These are phyloP conservation scores for Gephyroberyx darwinii DNA, from an alignment of 2,797 vertebrate genomes.

Conservation along the genomic window DNA sequence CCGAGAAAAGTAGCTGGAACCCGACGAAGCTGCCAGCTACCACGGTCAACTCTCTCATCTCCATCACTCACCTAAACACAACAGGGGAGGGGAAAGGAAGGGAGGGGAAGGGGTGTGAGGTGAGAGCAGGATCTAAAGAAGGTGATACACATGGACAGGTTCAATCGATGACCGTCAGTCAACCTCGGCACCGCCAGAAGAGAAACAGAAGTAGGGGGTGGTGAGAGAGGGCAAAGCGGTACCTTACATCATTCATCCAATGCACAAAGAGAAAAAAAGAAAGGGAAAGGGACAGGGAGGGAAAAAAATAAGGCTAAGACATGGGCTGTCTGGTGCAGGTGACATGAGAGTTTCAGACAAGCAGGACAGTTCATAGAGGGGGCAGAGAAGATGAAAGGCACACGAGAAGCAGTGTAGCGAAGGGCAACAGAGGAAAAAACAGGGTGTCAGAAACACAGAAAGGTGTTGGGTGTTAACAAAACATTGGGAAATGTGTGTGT, in stretches of 20 bases:
- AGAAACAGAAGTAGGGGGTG: constrained; percentile 14
- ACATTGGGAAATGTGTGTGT: background rate
- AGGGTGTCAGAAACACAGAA: constrained; percentile 23
- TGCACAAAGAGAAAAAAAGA: constrained; percentile 29
- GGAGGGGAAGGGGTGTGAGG: background rate
- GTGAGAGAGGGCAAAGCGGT: constrained; percentile 26
- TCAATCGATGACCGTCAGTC: constrained; percentile 58
- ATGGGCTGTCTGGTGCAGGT: constrained; percentile 39
- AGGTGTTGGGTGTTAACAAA: background rate
- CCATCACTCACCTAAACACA: constrained; percentile 82
- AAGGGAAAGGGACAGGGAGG: constrained; percentile 37
- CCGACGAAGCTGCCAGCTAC: constrained; percentile 83
- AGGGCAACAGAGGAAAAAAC: constrained; percentile 19
- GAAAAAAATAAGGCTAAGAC: constrained; percentile 28
- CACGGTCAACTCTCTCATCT: constrained; percentile 84
- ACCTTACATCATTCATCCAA: constrained; percentile 34
- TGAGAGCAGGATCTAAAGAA: constrained; percentile 25
- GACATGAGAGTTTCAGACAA: constrained; percentile 53
- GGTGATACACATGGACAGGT: constrained; percentile 57
- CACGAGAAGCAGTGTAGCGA: constrained; percentile 21
- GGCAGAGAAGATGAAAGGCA: constrained; percentile 22
- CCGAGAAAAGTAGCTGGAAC: constrained; percentile 86
- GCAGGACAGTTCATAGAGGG: constrained; percentile 16
- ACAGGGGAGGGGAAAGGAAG: constrained; percentile 19
- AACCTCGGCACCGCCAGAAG: constrained; percentile 29